Conservation (phyloP, 2,888 invertebrate species). For the Coenonympha arcania region DNA sequence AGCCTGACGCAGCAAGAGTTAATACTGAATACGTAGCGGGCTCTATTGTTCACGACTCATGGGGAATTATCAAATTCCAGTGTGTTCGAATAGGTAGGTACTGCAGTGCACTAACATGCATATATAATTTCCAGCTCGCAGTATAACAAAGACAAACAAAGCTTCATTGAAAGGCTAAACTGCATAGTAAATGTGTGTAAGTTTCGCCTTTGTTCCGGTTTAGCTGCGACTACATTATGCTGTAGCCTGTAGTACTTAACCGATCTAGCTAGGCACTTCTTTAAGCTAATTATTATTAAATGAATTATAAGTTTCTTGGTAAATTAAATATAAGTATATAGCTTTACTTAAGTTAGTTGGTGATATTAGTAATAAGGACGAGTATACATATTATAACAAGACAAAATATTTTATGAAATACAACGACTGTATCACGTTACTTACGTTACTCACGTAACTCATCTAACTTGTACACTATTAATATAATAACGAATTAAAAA, state of each 20-base stretch:
- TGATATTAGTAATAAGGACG: no score
- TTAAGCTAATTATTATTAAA: constrained; percentile 9
- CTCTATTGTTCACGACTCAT: constrained; percentile 47
- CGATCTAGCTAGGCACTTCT: constrained; percentile 12
- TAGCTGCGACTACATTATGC: constrained; percentile 23
- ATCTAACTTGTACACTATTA: no score
- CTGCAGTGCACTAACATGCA: constrained; percentile 37
- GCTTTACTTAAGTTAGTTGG: no score
- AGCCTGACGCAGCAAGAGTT: neutral
- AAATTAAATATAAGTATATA: no score
- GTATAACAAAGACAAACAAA: constrained; percentile 45
- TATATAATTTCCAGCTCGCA: constrained; percentile 44
- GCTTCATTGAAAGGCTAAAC: constrained; percentile 46
- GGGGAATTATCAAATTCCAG: constrained; percentile 55
- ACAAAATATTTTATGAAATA: no score
- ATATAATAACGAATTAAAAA: no score
- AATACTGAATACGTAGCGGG: neutral
- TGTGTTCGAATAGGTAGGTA: constrained; percentile 37
- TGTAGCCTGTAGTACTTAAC: constrained; percentile 27
- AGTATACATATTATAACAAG: no score
- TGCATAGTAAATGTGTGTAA: constrained; percentile 44
- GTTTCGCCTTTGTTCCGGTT: constrained; percentile 31
- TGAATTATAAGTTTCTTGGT: no score
- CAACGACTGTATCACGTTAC: no score
- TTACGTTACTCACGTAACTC: no score